These are phyloP conservation scores for Lepidocyrtoides sp. DNA, from an alignment of 2,888 invertebrate species.

Conservation along the genomic window DNA sequence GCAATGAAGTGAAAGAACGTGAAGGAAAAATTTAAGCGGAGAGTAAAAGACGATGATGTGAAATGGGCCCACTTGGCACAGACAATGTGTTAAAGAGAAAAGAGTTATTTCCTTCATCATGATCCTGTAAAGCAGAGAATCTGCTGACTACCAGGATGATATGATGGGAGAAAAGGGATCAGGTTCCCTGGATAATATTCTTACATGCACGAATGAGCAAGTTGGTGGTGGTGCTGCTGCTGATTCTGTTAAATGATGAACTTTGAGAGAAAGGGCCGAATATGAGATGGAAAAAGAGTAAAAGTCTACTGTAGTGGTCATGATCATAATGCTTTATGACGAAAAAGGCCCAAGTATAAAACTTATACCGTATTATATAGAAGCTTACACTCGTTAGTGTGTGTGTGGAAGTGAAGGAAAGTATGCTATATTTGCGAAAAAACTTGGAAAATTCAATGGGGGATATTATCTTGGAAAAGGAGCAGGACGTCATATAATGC, in stretches of 20 bases:
- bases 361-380: too few species aligned
- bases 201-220: background rate
- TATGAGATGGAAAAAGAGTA: background rate
- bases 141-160: background rate
- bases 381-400: too few species aligned
- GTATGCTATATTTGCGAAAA: background rate
- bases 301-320: slow-evolving; percentile 5
- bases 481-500: background rate
- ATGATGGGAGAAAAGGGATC: slow-evolving; percentile 25
- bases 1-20: background rate
- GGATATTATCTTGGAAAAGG: background rate
- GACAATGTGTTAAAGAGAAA: slow-evolving; percentile 43
- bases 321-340: slow-evolving; percentile 6
- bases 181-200: slow-evolving; percentile 20
- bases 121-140: slow-evolving; percentile 1
- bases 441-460: slow-evolving; percentile 5
- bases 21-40: background rate
- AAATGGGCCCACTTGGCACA: slow-evolving; percentile 55
- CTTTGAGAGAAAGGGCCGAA: slow-evolving; percentile 20
- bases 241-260: slow-evolving; percentile 18
- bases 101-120: slow-evolving; percentile 52
- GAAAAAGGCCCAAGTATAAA: background rate
- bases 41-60: slow-evolving; percentile 27
- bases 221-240: too few species aligned
- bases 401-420: background rate